Conservation (phyloP, 2,113 vertebrate genomes). For the Mormoops blainvillei region DNA sequence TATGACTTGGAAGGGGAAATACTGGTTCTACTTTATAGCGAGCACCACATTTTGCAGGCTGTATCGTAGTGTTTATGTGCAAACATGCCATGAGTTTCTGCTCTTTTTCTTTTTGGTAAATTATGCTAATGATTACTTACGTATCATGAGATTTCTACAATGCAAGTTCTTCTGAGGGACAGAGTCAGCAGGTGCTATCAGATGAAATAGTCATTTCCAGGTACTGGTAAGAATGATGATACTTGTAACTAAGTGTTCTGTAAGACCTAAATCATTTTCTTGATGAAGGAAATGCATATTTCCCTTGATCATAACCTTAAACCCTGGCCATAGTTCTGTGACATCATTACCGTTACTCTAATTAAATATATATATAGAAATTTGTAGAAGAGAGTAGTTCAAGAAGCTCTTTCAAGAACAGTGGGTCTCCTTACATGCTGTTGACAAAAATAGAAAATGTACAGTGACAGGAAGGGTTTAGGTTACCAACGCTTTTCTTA, state of each 20-base stretch:
- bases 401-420: background rate
- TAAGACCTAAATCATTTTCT: background rate
- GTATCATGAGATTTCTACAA: background rate
- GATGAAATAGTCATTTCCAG: slow-evolving; percentile 2
- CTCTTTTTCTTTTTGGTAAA: background rate
- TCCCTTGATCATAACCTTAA: background rate
- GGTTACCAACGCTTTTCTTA: background rate
- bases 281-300: background rate
- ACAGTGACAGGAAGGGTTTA: background rate
- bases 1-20: background rate
- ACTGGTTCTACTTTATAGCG: background rate
- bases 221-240: background rate
- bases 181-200: background rate
- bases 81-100: background rate
- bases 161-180: background rate
- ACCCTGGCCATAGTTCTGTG: background rate
- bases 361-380: background rate
- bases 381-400: background rate
- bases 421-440: slow-evolving; percentile 3
- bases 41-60: background rate
- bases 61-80: background rate
- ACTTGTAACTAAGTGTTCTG: background rate
- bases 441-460: slow-evolving; percentile 18
- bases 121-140: background rate
- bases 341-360: background rate